Evolutionary conservation across 2,113 vertebrate species (phyloP).

Genomic region (Forbesichthys agassizii): DNA sequence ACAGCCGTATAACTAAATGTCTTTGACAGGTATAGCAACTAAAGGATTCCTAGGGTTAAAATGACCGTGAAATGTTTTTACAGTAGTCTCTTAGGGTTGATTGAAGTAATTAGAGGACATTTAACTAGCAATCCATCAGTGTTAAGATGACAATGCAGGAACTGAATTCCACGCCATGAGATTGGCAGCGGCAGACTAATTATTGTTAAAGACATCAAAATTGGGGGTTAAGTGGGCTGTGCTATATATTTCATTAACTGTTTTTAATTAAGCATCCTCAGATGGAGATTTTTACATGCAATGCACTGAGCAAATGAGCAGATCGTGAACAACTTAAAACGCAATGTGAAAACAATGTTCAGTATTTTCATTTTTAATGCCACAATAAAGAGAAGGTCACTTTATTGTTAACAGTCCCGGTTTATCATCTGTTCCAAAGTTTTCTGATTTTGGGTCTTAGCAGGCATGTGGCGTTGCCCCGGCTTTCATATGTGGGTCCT

Average conservation of each 20-base stretch:
- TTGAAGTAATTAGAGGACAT: slow-evolving; percentile 46
- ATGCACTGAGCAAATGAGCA: background rate
- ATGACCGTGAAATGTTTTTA: slow-evolving; percentile 41
- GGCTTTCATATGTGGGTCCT: slow-evolving; percentile 20
- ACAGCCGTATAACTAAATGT: slow-evolving; percentile 43
- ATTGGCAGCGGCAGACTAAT: slow-evolving; percentile 43
- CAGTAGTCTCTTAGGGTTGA: slow-evolving; percentile 23
- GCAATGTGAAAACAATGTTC: slow-evolving; percentile 20
- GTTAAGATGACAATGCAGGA: slow-evolving; percentile 25
- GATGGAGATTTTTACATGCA: slow-evolving; percentile 33
- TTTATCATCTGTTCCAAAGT: slow-evolving; percentile 11
- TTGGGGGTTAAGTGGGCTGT: slow-evolving; percentile 23
- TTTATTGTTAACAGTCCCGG: background rate
- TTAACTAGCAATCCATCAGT: slow-evolving; percentile 53
- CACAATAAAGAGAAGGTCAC: slow-evolving; percentile 8
- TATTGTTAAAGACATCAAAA: slow-evolving; percentile 31
- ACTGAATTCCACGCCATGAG: slow-evolving; percentile 17
- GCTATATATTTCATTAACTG: slow-evolving; percentile 38
- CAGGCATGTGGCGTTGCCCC: background rate
- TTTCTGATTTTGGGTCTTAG: slow-evolving; percentile 3
- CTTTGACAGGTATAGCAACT: slow-evolving; percentile 38
- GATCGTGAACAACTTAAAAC: slow-evolving; percentile 22
- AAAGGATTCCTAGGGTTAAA: slow-evolving; percentile 39
- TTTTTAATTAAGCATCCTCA: slow-evolving; percentile 37
- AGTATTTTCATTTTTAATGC: slow-evolving; percentile 17